These are phyloP conservation scores for Taenioides sp. DNA, from an alignment of 2,797 vertebrate genomes.

Conservation along the genomic window DNA sequence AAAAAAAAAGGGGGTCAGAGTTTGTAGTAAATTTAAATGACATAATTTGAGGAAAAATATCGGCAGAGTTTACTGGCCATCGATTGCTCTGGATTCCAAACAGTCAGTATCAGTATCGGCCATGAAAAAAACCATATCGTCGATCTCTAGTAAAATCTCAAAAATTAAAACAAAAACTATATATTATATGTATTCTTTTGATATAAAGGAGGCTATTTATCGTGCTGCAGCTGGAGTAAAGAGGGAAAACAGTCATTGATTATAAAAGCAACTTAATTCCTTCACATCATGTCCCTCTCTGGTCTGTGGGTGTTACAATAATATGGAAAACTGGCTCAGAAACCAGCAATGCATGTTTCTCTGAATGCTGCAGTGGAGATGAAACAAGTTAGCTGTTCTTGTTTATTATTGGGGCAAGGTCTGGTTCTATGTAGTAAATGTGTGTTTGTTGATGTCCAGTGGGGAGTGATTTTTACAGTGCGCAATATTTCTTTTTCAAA, in stretches of 20 bases:
- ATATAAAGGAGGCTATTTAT: neutral
- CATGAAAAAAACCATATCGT: no score
- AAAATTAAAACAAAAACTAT: no score
- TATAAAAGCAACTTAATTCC: neutral
- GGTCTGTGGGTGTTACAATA: neutral
- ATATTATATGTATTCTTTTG: no score
- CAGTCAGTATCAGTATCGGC: no score
- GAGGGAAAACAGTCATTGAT: neutral
- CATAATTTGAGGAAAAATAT: no score
- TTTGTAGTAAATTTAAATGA: no score
- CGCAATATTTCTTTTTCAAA: slow-evolving; percentile 26
- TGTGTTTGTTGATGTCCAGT: slow-evolving; percentile 21
- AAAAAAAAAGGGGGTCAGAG: no score
- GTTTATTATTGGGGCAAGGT: slow-evolving; percentile 9
- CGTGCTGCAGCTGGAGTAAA: neutral
- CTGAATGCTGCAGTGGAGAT: slow-evolving; percentile 7
- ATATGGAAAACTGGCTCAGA: slow-evolving; percentile 1
- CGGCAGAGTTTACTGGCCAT: no score
- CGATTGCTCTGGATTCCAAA: no score
- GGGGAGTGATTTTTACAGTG: slow-evolving; percentile 22
- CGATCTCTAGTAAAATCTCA: no score
- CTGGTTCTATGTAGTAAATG: slow-evolving; percentile 17
- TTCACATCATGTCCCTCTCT: neutral
- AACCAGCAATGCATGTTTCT: neutral
- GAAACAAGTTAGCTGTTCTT: neutral